Evolutionary conservation across 1,140 invertebrate genomes (phyloP).

Genomic region (Scaptomyza montana): DNA sequence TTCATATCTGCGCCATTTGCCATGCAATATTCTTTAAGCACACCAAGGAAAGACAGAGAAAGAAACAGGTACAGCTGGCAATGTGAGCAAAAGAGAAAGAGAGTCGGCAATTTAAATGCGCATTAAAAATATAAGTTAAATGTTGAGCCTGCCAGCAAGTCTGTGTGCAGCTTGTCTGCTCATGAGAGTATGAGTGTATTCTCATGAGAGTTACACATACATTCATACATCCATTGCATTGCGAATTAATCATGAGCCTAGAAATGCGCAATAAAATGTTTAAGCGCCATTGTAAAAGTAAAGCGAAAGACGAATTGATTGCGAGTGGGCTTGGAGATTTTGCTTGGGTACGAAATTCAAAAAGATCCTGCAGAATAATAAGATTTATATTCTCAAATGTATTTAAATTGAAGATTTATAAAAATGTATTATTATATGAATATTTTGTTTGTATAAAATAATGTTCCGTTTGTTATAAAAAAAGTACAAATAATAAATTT

Average conservation of each 20-base stretch:
- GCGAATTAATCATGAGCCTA: constrained; percentile 47
- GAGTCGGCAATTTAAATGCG: constrained; percentile 36
- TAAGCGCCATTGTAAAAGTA: constrained; percentile 28
- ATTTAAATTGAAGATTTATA: no score
- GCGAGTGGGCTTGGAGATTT: not conserved
- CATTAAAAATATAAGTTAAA: constrained; percentile 57
- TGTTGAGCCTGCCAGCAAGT: constrained; percentile 29
- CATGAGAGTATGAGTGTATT: not conserved
- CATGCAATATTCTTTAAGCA: constrained; percentile 59
- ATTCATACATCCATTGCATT: constrained; percentile 26
- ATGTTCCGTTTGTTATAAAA: no score
- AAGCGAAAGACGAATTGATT: not conserved
- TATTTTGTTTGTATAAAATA: no score
- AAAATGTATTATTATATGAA: no score
- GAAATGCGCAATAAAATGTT: constrained; percentile 52
- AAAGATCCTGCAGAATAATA: not conserved
- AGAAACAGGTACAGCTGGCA: not conserved
- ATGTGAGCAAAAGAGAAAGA: not conserved
- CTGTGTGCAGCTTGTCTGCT: not conserved
- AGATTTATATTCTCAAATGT: not conserved
- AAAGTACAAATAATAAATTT: no score
- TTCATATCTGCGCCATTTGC: constrained; percentile 60
- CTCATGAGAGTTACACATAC: not conserved
- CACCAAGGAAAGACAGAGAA: constrained; percentile 9
- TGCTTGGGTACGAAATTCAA: not conserved